Conservation (phyloP, 2,888 invertebrate genomes). For the Drosophila meridiana region DNA sequence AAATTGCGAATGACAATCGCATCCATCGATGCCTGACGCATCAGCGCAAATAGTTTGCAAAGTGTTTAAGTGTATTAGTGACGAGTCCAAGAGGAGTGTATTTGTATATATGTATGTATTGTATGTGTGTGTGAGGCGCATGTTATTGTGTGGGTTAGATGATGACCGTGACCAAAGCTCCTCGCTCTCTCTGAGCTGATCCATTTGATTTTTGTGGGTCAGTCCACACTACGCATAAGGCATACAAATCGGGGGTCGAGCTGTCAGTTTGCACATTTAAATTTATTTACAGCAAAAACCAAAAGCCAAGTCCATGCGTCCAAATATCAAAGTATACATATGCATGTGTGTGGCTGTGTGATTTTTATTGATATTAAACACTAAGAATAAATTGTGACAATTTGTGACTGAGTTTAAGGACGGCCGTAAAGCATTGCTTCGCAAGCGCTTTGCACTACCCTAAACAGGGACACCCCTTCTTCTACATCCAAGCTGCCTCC, state of each 20-base stretch:
- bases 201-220: conserved; percentile 33
- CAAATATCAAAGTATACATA: conserved; percentile 21
- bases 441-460: too few species aligned
- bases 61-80: conserved; percentile 67
- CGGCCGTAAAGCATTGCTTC: too few species aligned
- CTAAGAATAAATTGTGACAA: too few species aligned
- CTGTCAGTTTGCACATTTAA: conserved; percentile 60
- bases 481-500: too few species aligned
- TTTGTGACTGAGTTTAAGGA: too few species aligned
- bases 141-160: not conserved
- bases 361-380: too few species aligned
- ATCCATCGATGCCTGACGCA: conserved; percentile 31
- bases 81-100: not conserved
- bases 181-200: conserved; percentile 7
- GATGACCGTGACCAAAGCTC: conserved; percentile 45
- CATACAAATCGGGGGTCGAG: conserved; percentile 68
- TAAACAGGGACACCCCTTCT: too few species aligned
- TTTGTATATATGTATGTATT: not conserved
- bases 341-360: conserved; percentile 9
- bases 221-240: conserved; percentile 51
- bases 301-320: not conserved
- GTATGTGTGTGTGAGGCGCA: not conserved
- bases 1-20: conserved; percentile 26
- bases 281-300: conserved; percentile 56
- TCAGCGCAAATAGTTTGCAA: conserved; percentile 44